These are phyloP conservation scores for Bradypodion ventrale DNA, from an alignment of 2,797 vertebrate species.

Conservation along the genomic window DNA sequence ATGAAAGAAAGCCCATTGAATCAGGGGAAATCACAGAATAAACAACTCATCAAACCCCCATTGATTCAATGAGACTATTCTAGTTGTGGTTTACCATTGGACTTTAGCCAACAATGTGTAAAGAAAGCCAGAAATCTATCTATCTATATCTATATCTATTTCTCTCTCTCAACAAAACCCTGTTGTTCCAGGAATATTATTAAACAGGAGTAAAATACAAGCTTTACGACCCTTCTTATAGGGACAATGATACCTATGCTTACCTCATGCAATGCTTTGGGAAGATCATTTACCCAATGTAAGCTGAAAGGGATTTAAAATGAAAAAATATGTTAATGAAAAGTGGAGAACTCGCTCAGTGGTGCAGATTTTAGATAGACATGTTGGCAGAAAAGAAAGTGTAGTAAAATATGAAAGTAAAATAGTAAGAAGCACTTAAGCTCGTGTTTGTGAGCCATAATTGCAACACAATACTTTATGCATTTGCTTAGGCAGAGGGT, in stretches of 20 bases:
- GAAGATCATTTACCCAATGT: constrained; percentile 97
- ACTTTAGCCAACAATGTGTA: no score
- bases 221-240: background rate
- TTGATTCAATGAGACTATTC: no score
- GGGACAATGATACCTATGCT: constrained; percentile 37
- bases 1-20: no score
- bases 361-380: background rate
- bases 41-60: no score
- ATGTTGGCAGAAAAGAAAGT: background rate
- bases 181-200: background rate
- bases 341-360: background rate
- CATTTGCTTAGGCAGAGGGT: background rate
- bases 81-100: no score
- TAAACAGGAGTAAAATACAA: background rate
- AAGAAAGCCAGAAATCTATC: no score
- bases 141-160: no score
- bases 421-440: no score
- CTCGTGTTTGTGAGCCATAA: background rate
- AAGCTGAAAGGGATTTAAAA: constrained; percentile 78
- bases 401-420: background rate
- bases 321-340: constrained; percentile 10
- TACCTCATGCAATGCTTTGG: constrained; percentile 90
- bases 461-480: background rate
- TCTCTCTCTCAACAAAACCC: no score
- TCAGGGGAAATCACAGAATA: no score